Conservation (phyloP, 30 jellyfish, hydroid and myxozoan genomes). For the Mastigias papua region DNA sequence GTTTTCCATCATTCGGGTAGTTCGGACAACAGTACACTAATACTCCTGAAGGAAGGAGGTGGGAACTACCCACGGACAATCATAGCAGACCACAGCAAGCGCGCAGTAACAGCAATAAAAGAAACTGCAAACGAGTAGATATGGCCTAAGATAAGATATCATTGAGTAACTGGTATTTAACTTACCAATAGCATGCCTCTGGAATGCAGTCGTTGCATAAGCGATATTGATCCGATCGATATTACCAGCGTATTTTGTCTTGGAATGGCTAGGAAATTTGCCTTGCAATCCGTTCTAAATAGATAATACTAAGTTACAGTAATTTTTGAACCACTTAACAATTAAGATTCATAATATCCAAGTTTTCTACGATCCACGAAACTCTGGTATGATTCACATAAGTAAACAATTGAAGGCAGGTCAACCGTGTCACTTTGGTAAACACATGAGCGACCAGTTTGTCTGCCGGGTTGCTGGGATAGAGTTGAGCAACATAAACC, state of each 20-base stretch:
- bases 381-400: constrained; percentile 63
- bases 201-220: not conserved
- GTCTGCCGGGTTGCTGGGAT: constrained; percentile 27
- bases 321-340: not conserved
- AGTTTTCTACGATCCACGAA: constrained; percentile 5
- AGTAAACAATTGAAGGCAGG: constrained; percentile 70
- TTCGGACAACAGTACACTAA: no score
- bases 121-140: not conserved
- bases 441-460: constrained; percentile 52
- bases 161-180: not conserved
- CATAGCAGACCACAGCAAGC: no score
- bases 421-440: constrained; percentile 74
- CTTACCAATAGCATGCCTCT: constrained; percentile 16
- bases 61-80: no score
- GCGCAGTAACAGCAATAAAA: not conserved
- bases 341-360: not conserved
- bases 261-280: no score
- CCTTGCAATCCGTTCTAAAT: no score
- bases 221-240: not conserved
- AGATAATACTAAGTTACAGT: not conserved
- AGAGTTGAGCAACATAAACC: not conserved
- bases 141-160: not conserved
- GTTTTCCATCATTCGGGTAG: no score
- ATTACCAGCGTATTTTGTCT: not conserved
- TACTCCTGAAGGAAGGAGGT: no score